Percentiles rank a stretch among this genome's conserved stretches.
Conservation (phyloP, 2,113 vertebrate species). For the Propithecus coquereli region DNA sequence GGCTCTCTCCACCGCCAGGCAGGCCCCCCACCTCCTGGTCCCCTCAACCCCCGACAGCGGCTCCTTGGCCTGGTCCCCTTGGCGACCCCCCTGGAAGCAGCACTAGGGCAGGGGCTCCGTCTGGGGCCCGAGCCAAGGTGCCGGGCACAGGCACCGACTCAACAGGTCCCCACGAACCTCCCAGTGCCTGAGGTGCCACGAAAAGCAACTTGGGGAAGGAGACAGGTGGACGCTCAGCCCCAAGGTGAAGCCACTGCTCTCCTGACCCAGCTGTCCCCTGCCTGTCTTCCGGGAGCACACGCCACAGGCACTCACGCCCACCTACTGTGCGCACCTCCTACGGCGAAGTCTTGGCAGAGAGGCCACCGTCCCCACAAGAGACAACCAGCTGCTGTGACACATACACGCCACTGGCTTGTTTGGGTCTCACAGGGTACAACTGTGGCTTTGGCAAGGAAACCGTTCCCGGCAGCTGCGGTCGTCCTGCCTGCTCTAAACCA, state of each 20-base stretch:
- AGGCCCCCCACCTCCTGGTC: too few species aligned
- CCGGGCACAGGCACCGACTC: not conserved
- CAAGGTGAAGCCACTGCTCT: not conserved
- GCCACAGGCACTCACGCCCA: too few species aligned
- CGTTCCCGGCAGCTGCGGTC: accelerated
- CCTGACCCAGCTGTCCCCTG: not conserved
- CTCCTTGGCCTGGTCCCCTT: not conserved
- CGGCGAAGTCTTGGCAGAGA: not conserved
- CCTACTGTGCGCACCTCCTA: not conserved
- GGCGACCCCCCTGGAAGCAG: not conserved
- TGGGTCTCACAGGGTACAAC: not conserved
- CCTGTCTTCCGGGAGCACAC: not conserved
- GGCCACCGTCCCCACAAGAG: too few species aligned
- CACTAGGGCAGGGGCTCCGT: not conserved
- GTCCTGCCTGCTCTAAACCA: not conserved
- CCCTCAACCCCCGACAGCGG: not conserved
- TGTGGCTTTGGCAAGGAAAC: not conserved
- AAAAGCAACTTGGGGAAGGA: not conserved
- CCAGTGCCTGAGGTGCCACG: not conserved
- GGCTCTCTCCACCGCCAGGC: too few species aligned
- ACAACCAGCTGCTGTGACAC: not conserved
- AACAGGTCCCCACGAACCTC: not conserved
- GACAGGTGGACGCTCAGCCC: not conserved
- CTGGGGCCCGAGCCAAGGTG: not conserved
- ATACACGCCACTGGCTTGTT: not conserved